These are phyloP conservation scores for Sciurus carolinensis DNA, from an alignment of 2,797 vertebrate genomes.

Conservation along the genomic window DNA sequence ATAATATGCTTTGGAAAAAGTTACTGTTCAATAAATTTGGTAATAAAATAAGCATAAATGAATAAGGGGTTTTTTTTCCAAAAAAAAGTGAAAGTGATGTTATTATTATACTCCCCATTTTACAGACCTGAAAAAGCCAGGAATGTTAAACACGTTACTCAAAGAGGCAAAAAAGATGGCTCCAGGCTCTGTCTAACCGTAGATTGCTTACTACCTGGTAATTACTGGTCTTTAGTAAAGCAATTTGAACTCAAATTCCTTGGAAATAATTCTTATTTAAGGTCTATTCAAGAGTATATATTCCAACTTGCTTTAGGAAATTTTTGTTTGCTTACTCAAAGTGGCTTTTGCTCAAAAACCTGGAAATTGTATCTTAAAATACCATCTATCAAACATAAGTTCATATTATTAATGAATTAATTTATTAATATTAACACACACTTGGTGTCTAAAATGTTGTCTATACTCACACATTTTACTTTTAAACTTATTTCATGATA, in stretches of 20 bases:
- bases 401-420: neutral
- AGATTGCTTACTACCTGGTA: neutral
- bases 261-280: constrained; percentile 33
- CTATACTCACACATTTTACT: neutral
- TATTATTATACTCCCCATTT: neutral
- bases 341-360: constrained; percentile 3
- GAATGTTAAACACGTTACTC: neutral
- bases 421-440: neutral
- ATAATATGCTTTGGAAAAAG: neutral
- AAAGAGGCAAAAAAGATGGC: neutral
- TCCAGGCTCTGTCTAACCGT: neutral
- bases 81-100: neutral
- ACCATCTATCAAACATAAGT: neutral
- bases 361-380: neutral
- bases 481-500: constrained; percentile 10
- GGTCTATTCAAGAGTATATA: neutral
- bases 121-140: neutral
- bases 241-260: neutral
- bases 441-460: neutral
- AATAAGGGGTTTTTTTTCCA: neutral
- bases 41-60: constrained; percentile 24
- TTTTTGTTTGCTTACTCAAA: neutral
- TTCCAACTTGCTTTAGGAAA: neutral
- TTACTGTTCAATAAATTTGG: neutral
- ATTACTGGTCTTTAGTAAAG: neutral